phyloP scores from a whole-genome alignment of 2,113 vertebrate species.

The Paratilapia polleni region DNA sequence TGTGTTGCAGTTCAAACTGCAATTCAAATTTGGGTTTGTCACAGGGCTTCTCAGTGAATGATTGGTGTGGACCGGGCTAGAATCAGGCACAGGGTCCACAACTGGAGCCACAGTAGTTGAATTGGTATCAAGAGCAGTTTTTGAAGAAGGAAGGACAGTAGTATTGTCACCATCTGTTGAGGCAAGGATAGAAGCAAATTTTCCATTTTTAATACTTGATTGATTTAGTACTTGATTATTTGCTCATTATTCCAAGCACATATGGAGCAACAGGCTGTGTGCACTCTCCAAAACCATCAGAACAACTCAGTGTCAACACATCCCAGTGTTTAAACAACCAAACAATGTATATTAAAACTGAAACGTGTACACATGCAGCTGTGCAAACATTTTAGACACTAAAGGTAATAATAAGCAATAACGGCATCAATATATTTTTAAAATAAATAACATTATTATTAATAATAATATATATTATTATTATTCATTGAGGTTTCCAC shows the following conservation, averaged over 20 bases:
- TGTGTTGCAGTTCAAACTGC: background rate
- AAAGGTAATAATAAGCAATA: background rate
- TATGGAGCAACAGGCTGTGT: background rate
- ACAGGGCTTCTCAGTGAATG: background rate
- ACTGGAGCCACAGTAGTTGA: background rate
- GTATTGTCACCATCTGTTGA: background rate
- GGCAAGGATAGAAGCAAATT: background rate
- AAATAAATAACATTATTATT: background rate
- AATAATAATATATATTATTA: too few relatives aligned
- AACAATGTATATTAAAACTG: background rate
- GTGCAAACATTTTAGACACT: background rate
- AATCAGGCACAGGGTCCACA: accelerated
- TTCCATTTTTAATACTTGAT: background rate
- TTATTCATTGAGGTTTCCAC: background rate
- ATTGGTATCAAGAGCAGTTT: background rate
- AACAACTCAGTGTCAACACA: background rate
- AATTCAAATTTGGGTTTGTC: background rate
- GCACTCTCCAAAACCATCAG: background rate
- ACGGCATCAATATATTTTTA: background rate
- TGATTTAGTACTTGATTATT: conserved; percentile 9
- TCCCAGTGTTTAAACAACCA: background rate
- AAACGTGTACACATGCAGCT: background rate
- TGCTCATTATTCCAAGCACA: conserved; percentile 9
- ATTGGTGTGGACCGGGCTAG: background rate
- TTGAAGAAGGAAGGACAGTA: background rate